Percentiles rank a stretch among this genome's conserved stretches.
Evolutionary conservation across 2,888 invertebrate species (phyloP).

Genomic region (Drosophila parthenogenetica): DNA sequence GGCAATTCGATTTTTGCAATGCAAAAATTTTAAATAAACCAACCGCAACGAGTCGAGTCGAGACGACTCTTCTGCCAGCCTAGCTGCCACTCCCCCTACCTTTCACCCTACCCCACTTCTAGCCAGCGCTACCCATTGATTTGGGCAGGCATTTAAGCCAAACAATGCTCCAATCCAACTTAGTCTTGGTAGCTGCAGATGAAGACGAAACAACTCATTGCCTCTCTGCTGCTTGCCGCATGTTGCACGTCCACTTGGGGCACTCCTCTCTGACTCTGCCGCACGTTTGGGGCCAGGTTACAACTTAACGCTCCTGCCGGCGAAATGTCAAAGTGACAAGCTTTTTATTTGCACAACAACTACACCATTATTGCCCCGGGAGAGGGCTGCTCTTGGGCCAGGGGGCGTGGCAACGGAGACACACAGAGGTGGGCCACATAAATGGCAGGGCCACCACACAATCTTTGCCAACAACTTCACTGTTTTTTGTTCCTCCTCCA

Average conservation of each 20-base stretch:
- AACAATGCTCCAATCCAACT: slow-evolving; percentile 16
- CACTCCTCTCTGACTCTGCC: slow-evolving; percentile 51
- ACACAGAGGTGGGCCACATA: slow-evolving; percentile 31
- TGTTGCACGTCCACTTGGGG: slow-evolving; percentile 25
- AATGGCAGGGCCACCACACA: slow-evolving; percentile 49
- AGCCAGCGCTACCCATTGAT: slow-evolving; percentile 34
- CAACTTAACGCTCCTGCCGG: slow-evolving; percentile 61
- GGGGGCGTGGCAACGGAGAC: not conserved
- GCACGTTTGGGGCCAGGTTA: slow-evolving; percentile 54
- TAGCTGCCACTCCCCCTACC: not conserved
- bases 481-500: no score
- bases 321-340: slow-evolving; percentile 66
- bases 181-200: slow-evolving; percentile 6
- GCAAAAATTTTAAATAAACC: slow-evolving; percentile 57
- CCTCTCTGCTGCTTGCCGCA: slow-evolving; percentile 21
- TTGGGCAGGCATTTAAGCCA: slow-evolving; percentile 37
- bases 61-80: not conserved
- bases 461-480: slow-evolving; percentile 9
- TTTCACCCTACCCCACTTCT: not conserved
- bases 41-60: slow-evolving; percentile 51
- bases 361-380: not conserved
- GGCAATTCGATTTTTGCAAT: slow-evolving; percentile 62
- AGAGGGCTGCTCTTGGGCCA: not conserved
- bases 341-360: slow-evolving; percentile 59
- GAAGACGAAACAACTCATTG: slow-evolving; percentile 29